Conservation (phyloP, 2,888 invertebrate genomes). For the Platypus cylindrus region DNA sequence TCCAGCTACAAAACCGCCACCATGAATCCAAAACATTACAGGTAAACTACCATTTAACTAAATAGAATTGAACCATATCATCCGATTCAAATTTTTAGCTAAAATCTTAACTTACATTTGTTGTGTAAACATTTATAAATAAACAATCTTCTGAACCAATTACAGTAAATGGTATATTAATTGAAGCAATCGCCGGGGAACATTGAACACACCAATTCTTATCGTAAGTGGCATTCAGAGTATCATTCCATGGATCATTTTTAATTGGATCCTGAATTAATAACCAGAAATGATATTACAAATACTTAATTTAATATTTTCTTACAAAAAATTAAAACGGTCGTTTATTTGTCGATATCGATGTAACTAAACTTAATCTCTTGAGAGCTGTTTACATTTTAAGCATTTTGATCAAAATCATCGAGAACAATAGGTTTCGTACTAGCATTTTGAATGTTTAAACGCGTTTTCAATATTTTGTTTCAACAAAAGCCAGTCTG, state of each 20-base stretch:
- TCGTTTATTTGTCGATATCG: too few relatives aligned
- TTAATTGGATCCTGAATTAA: conserved; percentile 18
- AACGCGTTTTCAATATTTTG: too few relatives aligned
- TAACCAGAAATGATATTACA: too few relatives aligned
- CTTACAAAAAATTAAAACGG: too few relatives aligned
- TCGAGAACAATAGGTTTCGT: too few relatives aligned
- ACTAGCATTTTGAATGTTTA: too few relatives aligned
- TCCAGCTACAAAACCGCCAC: conserved; percentile 29
- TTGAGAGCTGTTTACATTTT: too few relatives aligned
- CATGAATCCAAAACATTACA: conserved; percentile 33
- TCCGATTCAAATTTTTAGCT: too few relatives aligned
- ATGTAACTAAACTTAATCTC: too few relatives aligned
- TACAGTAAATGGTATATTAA: not conserved
- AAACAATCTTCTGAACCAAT: conserved; percentile 22
- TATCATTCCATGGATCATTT: conserved; percentile 19
- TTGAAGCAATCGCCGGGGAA: not conserved
- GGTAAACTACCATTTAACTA: conserved; percentile 22
- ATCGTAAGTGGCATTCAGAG: conserved; percentile 17
- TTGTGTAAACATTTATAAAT: conserved; percentile 21
- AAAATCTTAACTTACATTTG: conserved; percentile 15
- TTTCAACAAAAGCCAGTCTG: too few relatives aligned
- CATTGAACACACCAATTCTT: conserved; percentile 17
- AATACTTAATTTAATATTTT: too few relatives aligned
- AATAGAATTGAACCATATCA: conserved; percentile 1
- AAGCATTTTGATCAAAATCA: too few relatives aligned